These are phyloP conservation scores for Myripristis jacobus DNA, from an alignment of 2,797 vertebrate genomes.

Conservation along the genomic window DNA sequence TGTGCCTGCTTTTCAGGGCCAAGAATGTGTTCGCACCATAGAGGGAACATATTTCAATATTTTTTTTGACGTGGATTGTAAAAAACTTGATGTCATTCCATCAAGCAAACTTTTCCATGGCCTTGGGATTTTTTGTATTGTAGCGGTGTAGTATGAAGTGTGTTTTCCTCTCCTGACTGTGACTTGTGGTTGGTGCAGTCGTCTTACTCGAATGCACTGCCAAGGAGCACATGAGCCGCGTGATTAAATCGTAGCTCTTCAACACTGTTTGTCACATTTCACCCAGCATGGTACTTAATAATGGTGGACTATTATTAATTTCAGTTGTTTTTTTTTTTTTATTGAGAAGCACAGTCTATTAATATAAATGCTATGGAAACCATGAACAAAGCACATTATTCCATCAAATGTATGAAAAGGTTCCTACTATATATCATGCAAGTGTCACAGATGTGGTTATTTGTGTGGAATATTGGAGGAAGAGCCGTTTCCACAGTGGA, in stretches of 20 bases:
- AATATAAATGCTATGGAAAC: not conserved
- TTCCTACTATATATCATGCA: not conserved
- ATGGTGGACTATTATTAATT: not conserved
- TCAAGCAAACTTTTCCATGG: too few species aligned
- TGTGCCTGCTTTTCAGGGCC: not conserved
- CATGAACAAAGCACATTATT: not conserved
- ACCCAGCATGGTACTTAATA: not conserved
- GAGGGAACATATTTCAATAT: not conserved
- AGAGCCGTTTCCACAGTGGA: not conserved
- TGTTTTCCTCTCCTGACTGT: not conserved
- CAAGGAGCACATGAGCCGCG: not conserved
- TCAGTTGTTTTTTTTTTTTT: not conserved
- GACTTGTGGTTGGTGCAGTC: not conserved
- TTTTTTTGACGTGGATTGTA: not conserved
- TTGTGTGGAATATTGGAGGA: too few species aligned
- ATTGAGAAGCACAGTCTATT: not conserved
- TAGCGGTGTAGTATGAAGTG: too few species aligned
- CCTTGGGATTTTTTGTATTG: too few species aligned
- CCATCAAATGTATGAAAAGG: not conserved
- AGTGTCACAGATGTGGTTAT: not conserved
- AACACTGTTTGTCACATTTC: too few species aligned
- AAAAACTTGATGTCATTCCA: not conserved
- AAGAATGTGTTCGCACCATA: not conserved
- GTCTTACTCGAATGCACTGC: not conserved
- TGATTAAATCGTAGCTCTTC: not conserved